Base-by-base conservation (phyloP, 1,140 invertebrate species). In the Dinoponera quadriceps region DNA sequence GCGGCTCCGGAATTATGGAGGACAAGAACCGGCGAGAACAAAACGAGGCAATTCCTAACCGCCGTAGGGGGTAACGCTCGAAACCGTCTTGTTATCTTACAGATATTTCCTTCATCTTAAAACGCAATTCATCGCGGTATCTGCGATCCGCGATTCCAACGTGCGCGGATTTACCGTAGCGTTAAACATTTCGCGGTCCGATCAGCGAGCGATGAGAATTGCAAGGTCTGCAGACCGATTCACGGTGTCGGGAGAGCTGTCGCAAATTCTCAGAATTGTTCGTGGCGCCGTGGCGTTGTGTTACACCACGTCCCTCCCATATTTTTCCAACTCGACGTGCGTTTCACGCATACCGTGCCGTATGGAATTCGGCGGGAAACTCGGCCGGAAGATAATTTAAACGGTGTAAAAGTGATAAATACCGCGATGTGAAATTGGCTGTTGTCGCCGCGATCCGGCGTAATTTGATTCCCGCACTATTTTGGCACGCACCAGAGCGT, bases 91-190 rank as follows among this genome's bases (percentile, higher is more conserved):
- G 14, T 63, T 25, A 62, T 48, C 27, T 74, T 27, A 27, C 27
- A 48, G 13, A 20, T 38, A 75, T 48, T 63, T 75, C n/a, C 18
- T 44, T 71, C 18, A 29, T 18, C 25, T n/a, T 69, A 54, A 38
- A 38, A 38, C 0, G 18, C 38, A n/a, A 25, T 72, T 25, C 33
- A 55, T 73, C 4, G 55, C 18, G 16, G n/a, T n/a, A 65, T 2
- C 13, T 11, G 4, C 7, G 7, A 44, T 44, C 9, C 7, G 38
- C 38, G 38, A 44, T 44, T 33, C 29, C 29, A 2, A 33, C 38
- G 38, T 11, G 38, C 7, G 38, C 7, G 38, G 9, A 44, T 44
- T 44, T 44, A 11, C 38, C 7, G 38, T 3, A 44, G 38, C 38
- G 9, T 44, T 5, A 44, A 44, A 44, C 38, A 11, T 44, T 11